Base-by-base conservation (phyloP, 2,113 vertebrate genomes). In the Triplophysa tibetana region DNA sequence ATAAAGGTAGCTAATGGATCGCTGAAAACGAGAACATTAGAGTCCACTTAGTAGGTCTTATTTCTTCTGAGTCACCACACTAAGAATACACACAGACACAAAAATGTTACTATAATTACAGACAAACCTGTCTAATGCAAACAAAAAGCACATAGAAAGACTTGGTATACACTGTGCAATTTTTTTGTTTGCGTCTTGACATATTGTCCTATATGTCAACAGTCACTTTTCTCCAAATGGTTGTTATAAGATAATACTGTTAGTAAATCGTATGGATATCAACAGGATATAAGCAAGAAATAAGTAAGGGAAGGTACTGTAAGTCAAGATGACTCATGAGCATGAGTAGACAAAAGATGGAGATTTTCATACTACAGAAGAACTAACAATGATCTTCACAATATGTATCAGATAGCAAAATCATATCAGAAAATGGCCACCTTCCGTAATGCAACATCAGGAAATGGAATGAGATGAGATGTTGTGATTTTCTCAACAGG, bases 21-120 rank as follows among this genome's bases (percentile, higher is more conserved):
- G 24, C 45, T 75, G 60, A 75, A 64, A 54, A 65, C 21, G 2
- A 29, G 29, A 79, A 79, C 63, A 79, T 75, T 62, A 58, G 26
- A 68, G 17, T 75, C 1, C 7, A 10, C n/a, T 21, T 16, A 58
- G 16, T 21, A 58, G 33, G 33, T 38, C 33, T 38, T 38, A 38
- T 38, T 38, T 38, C 33, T 38, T 38, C 33, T 38, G 33, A 19
- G 17, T 21, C 16, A 58, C 38, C 43, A 43, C 19, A 21, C 8
- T 19, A 67, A 41, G 23, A 52, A 68, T 52, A 48, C 10, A n/a
- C 43, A 62, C 52, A 74, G 16, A 45, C 50, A 41, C 9, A 38
- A 23, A 50, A 68, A 67, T 67, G 50, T 52, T 64, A 78, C 14
- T 50, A 26, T 26, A 52, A 24, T 13, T 54, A 80, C 19, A 60